These are phyloP conservation scores for Mustelus asterias DNA, from an alignment of 2,113 vertebrate genomes.

Conservation along the genomic window DNA sequence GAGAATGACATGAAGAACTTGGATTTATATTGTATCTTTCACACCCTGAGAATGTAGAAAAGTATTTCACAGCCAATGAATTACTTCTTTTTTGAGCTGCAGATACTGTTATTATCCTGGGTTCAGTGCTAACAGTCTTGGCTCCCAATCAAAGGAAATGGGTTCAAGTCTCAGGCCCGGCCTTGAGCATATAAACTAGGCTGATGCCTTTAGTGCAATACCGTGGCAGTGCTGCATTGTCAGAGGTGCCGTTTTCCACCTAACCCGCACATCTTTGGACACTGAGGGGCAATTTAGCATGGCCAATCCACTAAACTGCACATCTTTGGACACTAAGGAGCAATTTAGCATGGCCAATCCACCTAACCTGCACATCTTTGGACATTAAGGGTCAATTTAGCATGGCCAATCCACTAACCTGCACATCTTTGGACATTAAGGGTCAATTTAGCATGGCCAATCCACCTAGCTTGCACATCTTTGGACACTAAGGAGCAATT, in stretches of 20 bases:
- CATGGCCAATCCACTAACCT: too few relatives aligned
- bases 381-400: too few relatives aligned
- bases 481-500: too few relatives aligned
- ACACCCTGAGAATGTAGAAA: neutral
- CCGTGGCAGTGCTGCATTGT: neutral
- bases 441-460: too few relatives aligned
- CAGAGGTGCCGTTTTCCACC: neutral
- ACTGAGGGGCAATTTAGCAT: too few relatives aligned
- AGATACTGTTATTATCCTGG: neutral
- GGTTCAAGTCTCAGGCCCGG: neutral
- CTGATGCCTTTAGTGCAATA: neutral
- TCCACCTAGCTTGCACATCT: too few relatives aligned
- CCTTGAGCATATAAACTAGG: neutral
- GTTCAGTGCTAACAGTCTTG: neutral
- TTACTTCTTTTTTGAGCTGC: neutral
- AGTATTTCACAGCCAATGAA: neutral
- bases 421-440: too few relatives aligned
- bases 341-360: too few relatives aligned
- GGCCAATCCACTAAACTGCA: too few relatives aligned
- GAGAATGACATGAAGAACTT: neutral
- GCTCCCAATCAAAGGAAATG: neutral
- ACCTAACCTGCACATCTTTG: too few relatives aligned
- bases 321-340: too few relatives aligned
- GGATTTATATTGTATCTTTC: neutral
- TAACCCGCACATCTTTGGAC: too few relatives aligned